A percentile compares a stretch with the other conserved stretches of the same genome.
These are phyloP conservation scores for Diorhabda carinulata DNA, from an alignment of 1,140 invertebrate species.

Conservation along the genomic window DNA sequence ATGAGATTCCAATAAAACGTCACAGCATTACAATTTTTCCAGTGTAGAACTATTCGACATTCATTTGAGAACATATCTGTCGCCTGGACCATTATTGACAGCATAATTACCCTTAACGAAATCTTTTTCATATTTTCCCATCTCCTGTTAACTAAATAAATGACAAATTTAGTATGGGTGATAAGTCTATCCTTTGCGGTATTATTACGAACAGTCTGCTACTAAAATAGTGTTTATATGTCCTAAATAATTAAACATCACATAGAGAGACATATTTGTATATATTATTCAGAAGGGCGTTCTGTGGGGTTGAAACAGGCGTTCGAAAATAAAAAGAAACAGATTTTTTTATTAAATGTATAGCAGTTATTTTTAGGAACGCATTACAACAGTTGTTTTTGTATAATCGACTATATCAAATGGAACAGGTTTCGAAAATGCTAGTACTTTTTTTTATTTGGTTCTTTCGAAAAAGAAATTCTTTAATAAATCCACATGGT, in stretches of 20 bases:
- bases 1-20: no score
- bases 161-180: background rate
- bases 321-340: no score
- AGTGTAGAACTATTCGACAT: background rate
- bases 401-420: no score
- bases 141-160: background rate
- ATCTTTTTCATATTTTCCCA: background rate
- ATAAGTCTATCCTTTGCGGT: background rate
- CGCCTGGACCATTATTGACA: background rate
- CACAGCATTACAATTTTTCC: background rate
- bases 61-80: background rate
- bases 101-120: background rate
- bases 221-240: background rate
- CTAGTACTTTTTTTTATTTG: no score
- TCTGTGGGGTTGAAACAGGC: background rate
- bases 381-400: no score
- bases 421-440: no score
- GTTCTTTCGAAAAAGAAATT: no score
- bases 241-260: background rate
- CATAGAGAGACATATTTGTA: background rate
- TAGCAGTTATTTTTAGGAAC: no score
- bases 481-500: no score
- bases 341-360: no score
- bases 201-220: background rate
- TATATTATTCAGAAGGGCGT: background rate